Base-by-base conservation (phyloP, 2,113 vertebrate species). In the Cryptotis parvus region DNA sequence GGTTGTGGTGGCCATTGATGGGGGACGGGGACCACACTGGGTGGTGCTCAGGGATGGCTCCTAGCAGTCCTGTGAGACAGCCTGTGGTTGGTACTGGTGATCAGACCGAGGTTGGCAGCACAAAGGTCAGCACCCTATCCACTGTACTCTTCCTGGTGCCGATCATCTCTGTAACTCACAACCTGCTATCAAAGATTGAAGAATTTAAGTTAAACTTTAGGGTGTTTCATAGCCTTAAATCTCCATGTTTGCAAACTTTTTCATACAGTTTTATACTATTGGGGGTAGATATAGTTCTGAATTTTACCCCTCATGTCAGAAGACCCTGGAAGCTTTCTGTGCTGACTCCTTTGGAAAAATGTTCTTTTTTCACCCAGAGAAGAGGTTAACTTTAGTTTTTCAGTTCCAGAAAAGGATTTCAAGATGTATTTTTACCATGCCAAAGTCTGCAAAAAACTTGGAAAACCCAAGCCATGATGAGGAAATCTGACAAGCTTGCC, bases 381-480 rank as follows among this genome's bases (percentile, higher is more conserved):
- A 86, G 63, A 90, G 61, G 68, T 65, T 90, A 85, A 91, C 79
- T 88, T 88, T 79, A 90, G 6, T 78, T 91, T 61, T 93, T 94
- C 43, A 92, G 80, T 90, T 93, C 86, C 89, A 76, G 75, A 92
- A 55, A 95, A 93, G 77, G 89, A 37, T 92, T 95, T 95, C 93
- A 96, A 94, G 91, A 95, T 94, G 79, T 93, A 84, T 89, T 95
- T 93, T 90, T 92, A 88, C 83, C 83, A 85, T 88, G 89, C 83
- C 86, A 96, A 92, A 92, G 70, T 85, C 88, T 90, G 83, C 66
- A 87, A n/a, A 72, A 83, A 79, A 41, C 91, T 92, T 83, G 83
- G 72, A 94, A 90, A 92, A 88, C 92, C 66, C 82, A 61, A 91
- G 31, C 69, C 41, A 26, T 85, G 79, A 87, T 49, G 43, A 94